Percentiles rank a stretch among this genome's conserved stretches.
Evolutionary conservation across 1,140 invertebrate genomes (phyloP).

Genomic region (Spodoptera litura): DNA sequence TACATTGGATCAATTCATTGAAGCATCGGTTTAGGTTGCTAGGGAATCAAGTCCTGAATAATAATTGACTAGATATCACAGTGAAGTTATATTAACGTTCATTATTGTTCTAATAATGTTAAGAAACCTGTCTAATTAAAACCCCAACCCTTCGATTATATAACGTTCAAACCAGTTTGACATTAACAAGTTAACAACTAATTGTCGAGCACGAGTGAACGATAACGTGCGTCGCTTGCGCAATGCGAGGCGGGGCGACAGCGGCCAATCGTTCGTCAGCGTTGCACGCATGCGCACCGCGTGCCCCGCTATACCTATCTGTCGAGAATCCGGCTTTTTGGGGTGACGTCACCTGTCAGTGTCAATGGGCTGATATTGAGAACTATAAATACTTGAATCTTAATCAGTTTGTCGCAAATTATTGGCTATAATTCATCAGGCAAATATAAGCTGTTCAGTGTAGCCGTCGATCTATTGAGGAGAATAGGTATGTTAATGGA

Average conservation of each 20-base stretch:
- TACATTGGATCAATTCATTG: no score
- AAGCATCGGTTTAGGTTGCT: no score
- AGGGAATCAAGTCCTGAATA: no score
- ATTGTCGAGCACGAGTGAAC: slow-evolving; percentile 31
- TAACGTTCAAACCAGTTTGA: slow-evolving; percentile 15
- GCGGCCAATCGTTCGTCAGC: slow-evolving; percentile 63
- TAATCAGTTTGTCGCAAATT: slow-evolving; percentile 12
- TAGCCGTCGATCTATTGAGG: no score
- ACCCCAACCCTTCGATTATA: background rate
- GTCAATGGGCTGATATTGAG: background rate
- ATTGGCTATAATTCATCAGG: background rate
- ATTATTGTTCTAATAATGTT: no score
- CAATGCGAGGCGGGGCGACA: slow-evolving; percentile 62
- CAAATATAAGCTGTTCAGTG: no score
- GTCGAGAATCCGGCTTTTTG: slow-evolving; percentile 43
- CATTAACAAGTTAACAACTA: slow-evolving; percentile 43
- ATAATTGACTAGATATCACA: no score
- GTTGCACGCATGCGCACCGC: slow-evolving; percentile 58
- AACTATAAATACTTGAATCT: background rate
- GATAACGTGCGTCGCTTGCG: slow-evolving; percentile 44
- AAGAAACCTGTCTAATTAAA: background rate
- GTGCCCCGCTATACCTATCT: slow-evolving; percentile 52
- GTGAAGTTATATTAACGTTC: no score
- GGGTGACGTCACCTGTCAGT: slow-evolving; percentile 34
- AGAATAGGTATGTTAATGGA: no score